Evolutionary conservation across 1,140 invertebrate genomes (phyloP), one percentile per base, ranked within the genome.

Genomic region (Tetramorium simillimum): DNA sequence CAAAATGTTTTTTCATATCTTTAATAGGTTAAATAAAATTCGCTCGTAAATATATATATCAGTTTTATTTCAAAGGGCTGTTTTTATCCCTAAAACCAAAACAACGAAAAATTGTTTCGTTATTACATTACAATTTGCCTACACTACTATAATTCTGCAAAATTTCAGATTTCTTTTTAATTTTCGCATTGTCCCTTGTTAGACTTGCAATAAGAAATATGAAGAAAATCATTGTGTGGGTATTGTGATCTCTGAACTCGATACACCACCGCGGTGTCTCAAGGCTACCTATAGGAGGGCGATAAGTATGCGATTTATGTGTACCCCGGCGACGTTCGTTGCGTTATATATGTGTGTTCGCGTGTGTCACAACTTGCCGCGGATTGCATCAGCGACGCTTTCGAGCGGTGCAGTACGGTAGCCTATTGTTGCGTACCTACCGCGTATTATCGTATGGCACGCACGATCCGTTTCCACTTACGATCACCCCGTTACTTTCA

Each of bases 281-380:
- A 90, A 90, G 84, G 87, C 78, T 90, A 58, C 56, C 49, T 84
- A 77, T 24, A 75, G n/a, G 62, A 78, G 62, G 49, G 87, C 89
- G 90, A 92, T 92, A 93, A 93, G 91, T 93, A 92, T 88, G 88
- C 90, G 91, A 91, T 93, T 93, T 92, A 93, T 84, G 69, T 73
- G 78, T 56, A 21, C n/a, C 49, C 14, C 49, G 37, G 51, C 63
- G 14, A 73, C 7, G 40, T 28, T 56, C 18, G 24, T 72, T 75
- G 72, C 18, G 9, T 37, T 70, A 24, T 33, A 9, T 33, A 9
- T 49, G 43, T 43, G 37, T 56, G 16, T 33, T 37, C 40, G 58
- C 18, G 28, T 4, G n/a, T 93, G 92, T 92, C 90, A 92, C 90
- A 67, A 90, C 88, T 92, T 77, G 78, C 63, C 49, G 76, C 89